Evolutionary conservation across 2,113 vertebrate genomes (phyloP).

Genomic region (Myiozetetes cayanensis): DNA sequence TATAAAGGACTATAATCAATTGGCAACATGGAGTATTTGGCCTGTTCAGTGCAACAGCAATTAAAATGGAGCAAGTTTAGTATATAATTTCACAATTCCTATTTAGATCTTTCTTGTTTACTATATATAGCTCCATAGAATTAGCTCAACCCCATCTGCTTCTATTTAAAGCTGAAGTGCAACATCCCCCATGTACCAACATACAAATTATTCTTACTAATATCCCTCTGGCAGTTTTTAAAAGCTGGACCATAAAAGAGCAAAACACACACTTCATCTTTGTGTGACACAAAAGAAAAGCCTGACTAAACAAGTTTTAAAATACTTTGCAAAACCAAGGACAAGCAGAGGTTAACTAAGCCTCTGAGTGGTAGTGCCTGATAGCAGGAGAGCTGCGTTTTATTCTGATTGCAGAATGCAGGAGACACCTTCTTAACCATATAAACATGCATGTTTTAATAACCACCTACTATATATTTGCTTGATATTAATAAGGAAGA

Average conservation of each 20-base stretch:
- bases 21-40: conserved; percentile 58
- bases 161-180: conserved; percentile 69
- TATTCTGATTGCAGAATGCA: not conserved
- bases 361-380: not conserved
- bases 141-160: conserved; percentile 67
- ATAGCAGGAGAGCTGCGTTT: not conserved
- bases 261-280: conserved; percentile 53
- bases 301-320: conserved; percentile 69
- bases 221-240: conserved; percentile 64
- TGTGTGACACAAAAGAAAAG: conserved; percentile 45
- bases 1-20: conserved; percentile 62
- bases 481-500: not conserved
- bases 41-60: conserved; percentile 47
- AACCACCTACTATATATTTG: not conserved
- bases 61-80: conserved; percentile 62
- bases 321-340: conserved; percentile 62
- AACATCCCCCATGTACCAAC: conserved; percentile 58
- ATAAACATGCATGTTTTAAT: not conserved
- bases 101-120: conserved; percentile 67
- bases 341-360: conserved; percentile 63
- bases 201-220: conserved; percentile 69
- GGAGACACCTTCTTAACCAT: not conserved
- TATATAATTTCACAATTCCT: conserved; percentile 65
- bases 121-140: conserved; percentile 68
- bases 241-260: conserved; percentile 63